These are phyloP conservation scores for Euphonia xanthogaster DNA, from an alignment of 2,797 vertebrate genomes.

Conservation along the genomic window DNA sequence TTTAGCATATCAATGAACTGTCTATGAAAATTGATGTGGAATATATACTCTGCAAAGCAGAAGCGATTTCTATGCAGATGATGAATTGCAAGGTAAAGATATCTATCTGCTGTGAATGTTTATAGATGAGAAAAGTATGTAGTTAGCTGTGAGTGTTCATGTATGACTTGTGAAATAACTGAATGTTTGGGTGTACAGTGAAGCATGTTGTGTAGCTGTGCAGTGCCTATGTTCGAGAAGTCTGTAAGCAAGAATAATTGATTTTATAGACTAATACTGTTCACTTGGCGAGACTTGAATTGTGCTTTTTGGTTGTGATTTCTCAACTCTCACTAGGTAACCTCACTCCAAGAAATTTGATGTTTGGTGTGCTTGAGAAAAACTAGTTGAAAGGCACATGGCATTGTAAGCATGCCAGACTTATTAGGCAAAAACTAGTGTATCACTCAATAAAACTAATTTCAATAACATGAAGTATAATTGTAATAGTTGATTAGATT, in stretches of 20 bases:
- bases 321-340: neutral
- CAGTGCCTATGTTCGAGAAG: neutral
- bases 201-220: neutral
- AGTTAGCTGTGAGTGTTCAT: neutral
- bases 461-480: neutral
- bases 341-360: neutral
- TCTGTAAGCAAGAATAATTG: neutral
- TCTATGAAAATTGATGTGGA: slow-evolving; percentile 96
- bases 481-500: neutral
- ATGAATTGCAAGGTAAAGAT: slow-evolving; percentile 88
- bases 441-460: neutral
- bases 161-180: neutral
- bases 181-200: neutral
- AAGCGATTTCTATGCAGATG: slow-evolving; percentile 93
- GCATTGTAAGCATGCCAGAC: neutral
- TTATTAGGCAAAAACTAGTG: neutral
- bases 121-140: neutral
- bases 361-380: neutral
- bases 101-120: neutral
- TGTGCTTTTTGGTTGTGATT: neutral
- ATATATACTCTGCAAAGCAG: slow-evolving; percentile 90
- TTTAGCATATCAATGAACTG: slow-evolving; percentile 95
- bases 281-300: neutral
- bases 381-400: neutral
- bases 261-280: neutral